Base-by-base conservation (phyloP, 2,113 vertebrate genomes). In the Ascaphus truei region DNA sequence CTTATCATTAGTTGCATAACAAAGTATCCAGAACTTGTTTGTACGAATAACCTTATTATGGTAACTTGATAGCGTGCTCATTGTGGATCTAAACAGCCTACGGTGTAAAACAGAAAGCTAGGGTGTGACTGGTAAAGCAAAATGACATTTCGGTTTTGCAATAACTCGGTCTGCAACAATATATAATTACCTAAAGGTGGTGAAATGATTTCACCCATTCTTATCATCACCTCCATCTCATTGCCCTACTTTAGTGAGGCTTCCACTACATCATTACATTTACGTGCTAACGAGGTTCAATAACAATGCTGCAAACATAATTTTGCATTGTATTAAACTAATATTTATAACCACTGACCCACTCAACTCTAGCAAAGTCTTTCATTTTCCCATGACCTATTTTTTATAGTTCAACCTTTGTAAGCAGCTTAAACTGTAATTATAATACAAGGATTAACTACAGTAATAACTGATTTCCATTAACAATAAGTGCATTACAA, bases 101-200 rank as follows among this genome's bases (percentile, higher is more conserved):
- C 26, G 36, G 63, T 55, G 16, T 52, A 41, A 43, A 66, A 66
- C 16, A 65, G 48, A 66, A 55, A 52, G 23, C 34, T 26, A 43
- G 50, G 63, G 63, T 66, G 63, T 66, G 36, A 41, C 50, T 9
- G 13, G 8, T 22, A 12, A 66, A 41, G 23, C 10, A 15, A 55
- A 66, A 55, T 52, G 20, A 20, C 13, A 16, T 55, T 51, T 39
- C 22, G 30, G 22, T 63, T 33, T 63, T 51, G 45, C 47, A 66
- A 66, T 43, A 66, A 43, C 50, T 23, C 41, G 5, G 12, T 29
- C 33, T 29, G 25, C 30, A 11, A 41, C 26, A 39, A 5, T 39
- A 20, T 52, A 27, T 51, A 64, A 64, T 64, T 64, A 64, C 45
- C 39, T 26, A 55, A 13, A 20, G 4, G 63, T 31, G 50, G 26